Conservation (phyloP, 1,140 invertebrate species). For the Drosophila eugracilis region DNA sequence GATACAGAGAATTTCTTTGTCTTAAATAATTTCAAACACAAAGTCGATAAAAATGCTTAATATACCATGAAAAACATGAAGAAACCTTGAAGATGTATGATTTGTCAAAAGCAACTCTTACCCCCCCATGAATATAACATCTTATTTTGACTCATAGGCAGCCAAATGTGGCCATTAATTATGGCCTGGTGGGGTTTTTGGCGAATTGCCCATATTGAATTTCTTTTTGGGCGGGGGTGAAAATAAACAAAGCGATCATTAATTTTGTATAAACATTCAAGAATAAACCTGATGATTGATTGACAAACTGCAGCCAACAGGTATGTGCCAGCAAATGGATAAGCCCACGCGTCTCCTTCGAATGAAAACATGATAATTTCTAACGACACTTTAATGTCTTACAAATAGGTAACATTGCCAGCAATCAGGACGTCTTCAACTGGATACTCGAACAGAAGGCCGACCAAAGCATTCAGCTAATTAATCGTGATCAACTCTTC, state of each 20-base stretch:
- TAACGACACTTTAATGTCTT: constrained; percentile 13
- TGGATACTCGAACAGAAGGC: constrained; percentile 97
- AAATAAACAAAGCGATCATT: constrained; percentile 11
- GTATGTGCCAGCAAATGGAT: constrained; percentile 59
- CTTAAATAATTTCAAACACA: constrained; percentile 49
- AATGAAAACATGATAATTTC: constrained; percentile 2
- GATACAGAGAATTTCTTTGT: constrained; percentile 14
- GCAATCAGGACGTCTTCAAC: constrained; percentile 93
- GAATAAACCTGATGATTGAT: constrained; percentile 65
- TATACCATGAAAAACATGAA: constrained; percentile 5
- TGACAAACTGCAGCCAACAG: constrained; percentile 80
- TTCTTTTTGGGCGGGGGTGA: constrained; percentile 1
- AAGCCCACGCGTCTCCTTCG: background rate
- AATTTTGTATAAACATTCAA: constrained; percentile 18
- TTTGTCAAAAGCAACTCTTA: background rate
- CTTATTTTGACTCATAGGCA: constrained; percentile 14
- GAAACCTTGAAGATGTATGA: constrained; percentile 3
- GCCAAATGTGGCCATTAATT: constrained; percentile 7
- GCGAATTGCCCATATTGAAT: constrained; percentile 15
- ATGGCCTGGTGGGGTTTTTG: constrained; percentile 17
- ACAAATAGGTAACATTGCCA: constrained; percentile 91
- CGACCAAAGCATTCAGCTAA: constrained; percentile 96
- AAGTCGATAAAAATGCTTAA: constrained; percentile 1
- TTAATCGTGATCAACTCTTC: constrained; percentile 92
- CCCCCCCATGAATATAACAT: background rate